Evolutionary conservation across 2,888 invertebrate species (phyloP), one percentile per base, ranked within the genome.

Genomic region (Spialia ferax): DNA sequence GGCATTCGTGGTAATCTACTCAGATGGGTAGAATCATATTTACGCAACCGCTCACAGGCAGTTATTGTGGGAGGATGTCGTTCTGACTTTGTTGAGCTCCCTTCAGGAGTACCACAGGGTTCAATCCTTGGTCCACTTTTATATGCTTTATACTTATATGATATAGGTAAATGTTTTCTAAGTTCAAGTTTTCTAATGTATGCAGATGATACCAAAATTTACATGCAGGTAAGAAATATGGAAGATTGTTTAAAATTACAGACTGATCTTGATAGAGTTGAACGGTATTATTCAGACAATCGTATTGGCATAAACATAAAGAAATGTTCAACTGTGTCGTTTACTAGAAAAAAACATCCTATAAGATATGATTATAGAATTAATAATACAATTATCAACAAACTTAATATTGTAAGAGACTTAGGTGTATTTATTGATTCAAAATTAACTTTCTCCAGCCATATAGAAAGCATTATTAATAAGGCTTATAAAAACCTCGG

Each of bases 61-160:
- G 56, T 69, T 2, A 45, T 62, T 10, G 38, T 67, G 10, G 63
- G 63, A 7, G 55, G 50, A 22, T 35, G 4, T 29, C 20, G 61
- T 13, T 61, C 61, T 3, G 60, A 72, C 38, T 71, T 69, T 29
- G 63, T 70, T 61, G 26, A 56, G 6, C 55, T 73, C 1, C 66
- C 70, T 0, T 71, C 70, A 23, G 73, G 75, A 1, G 73, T 77
- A 0, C 76, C 74, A 0, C 78, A 77, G 13, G 74, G 75, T 1
- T 76, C 75, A 1, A 71, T 73, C 42, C 57, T 75, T 1, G 72
- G 75, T 1, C 75, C 74, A 1, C 29, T 74, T 0, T 64, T 75
- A 2, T 73, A 74, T 32, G 72, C 72, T 23, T 66, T 66, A 1
- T 75, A 76, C 38, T 8, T 73, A 11, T 74, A 63, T 52, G 73